Evolutionary conservation across 2,888 invertebrate genomes (phyloP).

Genomic region (Acheta domesticus): DNA sequence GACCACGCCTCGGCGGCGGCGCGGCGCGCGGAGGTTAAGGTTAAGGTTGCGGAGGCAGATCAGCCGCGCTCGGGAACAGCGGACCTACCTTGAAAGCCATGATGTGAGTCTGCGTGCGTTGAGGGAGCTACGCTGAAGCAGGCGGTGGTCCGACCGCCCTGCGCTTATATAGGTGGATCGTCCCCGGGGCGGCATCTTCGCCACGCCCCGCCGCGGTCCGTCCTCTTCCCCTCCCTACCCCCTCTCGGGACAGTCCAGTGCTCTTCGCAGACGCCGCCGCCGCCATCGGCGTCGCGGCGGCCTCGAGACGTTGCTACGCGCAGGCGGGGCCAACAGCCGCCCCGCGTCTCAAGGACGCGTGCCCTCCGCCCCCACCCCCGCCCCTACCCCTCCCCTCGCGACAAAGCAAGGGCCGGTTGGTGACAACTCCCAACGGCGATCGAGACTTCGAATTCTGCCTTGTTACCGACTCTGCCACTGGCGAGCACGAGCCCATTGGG

Average conservation of each 20-base stretch:
- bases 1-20: no score
- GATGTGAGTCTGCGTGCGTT: not conserved
- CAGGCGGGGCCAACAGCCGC: not conserved
- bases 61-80: not conserved
- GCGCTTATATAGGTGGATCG: not conserved
- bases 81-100: not conserved
- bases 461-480: no score
- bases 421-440: no score
- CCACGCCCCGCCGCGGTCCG: not conserved
- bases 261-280: not conserved
- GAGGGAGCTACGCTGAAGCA: not conserved
- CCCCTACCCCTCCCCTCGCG: not conserved
- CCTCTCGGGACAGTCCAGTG: not conserved
- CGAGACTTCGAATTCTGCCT: no score
- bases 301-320: conserved; percentile 1
- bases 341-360: not conserved
- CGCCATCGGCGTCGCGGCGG: not conserved
- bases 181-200: not conserved
- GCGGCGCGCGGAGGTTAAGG: not conserved
- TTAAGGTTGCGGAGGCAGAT: not conserved
- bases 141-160: not conserved
- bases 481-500: no score
- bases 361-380: not conserved
- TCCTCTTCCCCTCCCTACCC: not conserved
- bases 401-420: no score